Evolutionary conservation across 2,113 vertebrate species (phyloP).

Genomic region (Pseudopipra pipra): DNA sequence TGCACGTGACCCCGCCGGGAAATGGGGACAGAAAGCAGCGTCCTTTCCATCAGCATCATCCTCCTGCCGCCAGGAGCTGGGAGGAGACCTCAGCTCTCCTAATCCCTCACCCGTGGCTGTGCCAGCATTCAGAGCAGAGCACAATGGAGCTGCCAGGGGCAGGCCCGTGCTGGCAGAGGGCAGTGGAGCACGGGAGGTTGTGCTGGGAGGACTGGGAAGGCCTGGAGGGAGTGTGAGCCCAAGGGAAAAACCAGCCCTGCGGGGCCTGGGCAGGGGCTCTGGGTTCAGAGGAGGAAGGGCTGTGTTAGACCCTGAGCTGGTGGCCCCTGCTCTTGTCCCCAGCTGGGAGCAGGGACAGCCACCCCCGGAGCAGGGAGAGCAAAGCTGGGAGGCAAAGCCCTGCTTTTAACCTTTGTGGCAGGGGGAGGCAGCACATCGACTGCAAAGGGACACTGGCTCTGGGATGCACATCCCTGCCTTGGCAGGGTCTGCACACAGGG

Average conservation of each 20-base stretch:
- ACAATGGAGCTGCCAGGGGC: background rate
- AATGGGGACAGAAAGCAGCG: background rate
- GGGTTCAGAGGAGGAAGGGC: background rate
- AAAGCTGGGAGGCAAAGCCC: background rate
- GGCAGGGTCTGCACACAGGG: accelerated
- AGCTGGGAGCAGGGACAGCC: background rate
- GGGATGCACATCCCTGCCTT: accelerated
- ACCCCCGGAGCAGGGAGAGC: background rate
- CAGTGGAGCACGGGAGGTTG: background rate
- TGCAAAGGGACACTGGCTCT: too few relatives aligned
- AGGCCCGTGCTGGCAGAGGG: background rate
- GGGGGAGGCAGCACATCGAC: accelerated
- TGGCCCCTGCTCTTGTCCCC: background rate
- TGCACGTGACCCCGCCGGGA: background rate
- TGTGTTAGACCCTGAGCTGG: background rate
- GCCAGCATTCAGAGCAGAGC: background rate
- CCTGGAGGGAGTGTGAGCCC: background rate
- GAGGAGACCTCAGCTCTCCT: background rate
- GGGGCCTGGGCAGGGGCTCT: background rate
- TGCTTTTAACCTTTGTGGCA: background rate
- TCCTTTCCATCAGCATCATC: background rate
- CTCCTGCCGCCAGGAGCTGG: background rate
- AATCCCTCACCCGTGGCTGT: background rate
- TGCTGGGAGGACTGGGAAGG: background rate
- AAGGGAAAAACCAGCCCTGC: background rate